These are phyloP conservation scores for Drosophila nannoptera DNA, from an alignment of 1,140 invertebrate genomes.

Conservation along the genomic window DNA sequence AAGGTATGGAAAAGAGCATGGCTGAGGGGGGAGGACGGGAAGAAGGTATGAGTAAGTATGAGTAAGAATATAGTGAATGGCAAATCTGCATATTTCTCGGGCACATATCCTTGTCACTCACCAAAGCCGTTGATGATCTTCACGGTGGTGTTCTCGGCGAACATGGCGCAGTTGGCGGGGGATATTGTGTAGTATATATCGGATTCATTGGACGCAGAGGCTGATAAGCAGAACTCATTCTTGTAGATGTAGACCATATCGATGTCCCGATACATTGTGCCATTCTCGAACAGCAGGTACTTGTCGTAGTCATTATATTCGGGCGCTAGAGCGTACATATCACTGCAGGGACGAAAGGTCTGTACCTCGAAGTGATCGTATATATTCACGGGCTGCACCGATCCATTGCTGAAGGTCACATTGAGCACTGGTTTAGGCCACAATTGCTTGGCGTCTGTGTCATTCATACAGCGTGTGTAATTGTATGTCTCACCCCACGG, in stretches of 20 bases:
- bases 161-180: conserved; percentile 67
- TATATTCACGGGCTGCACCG: conserved; percentile 45
- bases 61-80: not conserved
- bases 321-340: conserved; percentile 66
- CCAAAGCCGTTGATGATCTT: conserved; percentile 73
- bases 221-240: conserved; percentile 64
- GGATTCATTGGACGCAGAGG: conserved; percentile 40
- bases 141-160: conserved; percentile 46
- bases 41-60: not conserved
- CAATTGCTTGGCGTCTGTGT: conserved; percentile 23
- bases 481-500: conserved; percentile 62
- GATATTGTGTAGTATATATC: conserved; percentile 58
- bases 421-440: conserved; percentile 63
- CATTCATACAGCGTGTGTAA: conserved; percentile 29
- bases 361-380: conserved; percentile 68
- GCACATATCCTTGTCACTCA: conserved; percentile 26
- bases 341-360: conserved; percentile 64
- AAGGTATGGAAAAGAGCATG: conserved; percentile 85
- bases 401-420: conserved; percentile 52
- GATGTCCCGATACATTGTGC: conserved; percentile 57
- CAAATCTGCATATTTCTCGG: not conserved
- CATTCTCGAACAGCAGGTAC: conserved; percentile 63
- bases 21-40: conserved; percentile 74
- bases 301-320: conserved; percentile 48
- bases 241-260: conserved; percentile 53